phyloP scores from a whole-genome alignment of 1,140 invertebrate species.

The Lepidurus apus region DNA sequence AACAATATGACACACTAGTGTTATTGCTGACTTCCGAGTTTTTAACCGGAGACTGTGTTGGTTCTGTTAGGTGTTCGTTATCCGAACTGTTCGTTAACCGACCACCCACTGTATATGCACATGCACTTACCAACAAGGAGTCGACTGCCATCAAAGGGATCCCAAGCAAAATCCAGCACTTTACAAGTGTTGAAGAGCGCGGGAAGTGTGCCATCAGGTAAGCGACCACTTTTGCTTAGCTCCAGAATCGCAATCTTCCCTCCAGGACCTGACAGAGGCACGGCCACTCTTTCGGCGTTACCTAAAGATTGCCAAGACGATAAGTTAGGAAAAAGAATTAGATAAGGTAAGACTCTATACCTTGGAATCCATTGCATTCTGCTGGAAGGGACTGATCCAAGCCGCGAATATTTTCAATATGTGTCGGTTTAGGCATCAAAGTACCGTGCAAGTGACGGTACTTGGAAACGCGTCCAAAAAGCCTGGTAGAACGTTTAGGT shows the following conservation, averaged over 20 bases:
- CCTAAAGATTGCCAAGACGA: conserved; percentile 49
- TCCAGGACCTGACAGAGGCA: conserved; percentile 79
- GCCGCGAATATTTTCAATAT: conserved; percentile 88
- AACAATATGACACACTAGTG: too few species aligned
- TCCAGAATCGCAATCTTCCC: conserved; percentile 85
- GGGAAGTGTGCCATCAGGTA: conserved; percentile 74
- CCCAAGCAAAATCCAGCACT: conserved; percentile 88
- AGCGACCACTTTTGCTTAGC: conserved; percentile 65
- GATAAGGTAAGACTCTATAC: conserved; percentile 47
- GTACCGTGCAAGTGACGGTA: conserved; percentile 88
- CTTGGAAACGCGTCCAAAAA: conserved; percentile 85
- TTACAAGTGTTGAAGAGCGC: conserved; percentile 80
- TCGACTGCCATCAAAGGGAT: conserved; percentile 75
- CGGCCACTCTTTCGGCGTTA: conserved; percentile 75
- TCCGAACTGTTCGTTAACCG: background rate
- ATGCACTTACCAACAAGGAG: conserved; percentile 63
- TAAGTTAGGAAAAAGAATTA: conserved; percentile 13
- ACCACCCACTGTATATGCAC: background rate
- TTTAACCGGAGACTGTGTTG: too few species aligned
- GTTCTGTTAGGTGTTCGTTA: too few species aligned
- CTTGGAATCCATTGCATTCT: conserved; percentile 88
- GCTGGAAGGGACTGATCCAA: conserved; percentile 84
- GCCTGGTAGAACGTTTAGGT: conserved; percentile 74
- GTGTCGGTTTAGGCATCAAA: conserved; percentile 77
- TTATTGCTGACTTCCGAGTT: too few species aligned